A percentile compares a stretch with the other conserved stretches of the same genome.
phyloP scores from a whole-genome alignment of 2,113 vertebrate species.

The Leiothrix lutea region DNA sequence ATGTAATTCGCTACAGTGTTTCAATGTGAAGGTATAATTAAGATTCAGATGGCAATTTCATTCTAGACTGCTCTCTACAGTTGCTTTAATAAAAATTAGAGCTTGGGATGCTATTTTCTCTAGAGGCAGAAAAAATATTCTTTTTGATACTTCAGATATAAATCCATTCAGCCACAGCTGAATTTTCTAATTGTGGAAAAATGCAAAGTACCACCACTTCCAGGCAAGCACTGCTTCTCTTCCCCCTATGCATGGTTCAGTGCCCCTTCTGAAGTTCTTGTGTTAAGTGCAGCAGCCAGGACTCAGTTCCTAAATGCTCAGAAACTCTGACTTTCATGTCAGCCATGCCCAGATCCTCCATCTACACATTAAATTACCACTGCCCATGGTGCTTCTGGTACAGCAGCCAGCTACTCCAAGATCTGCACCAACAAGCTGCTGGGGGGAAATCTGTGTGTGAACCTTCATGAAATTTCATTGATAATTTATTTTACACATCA shows the following conservation, averaged over 20 bases:
- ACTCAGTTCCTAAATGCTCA: not conserved
- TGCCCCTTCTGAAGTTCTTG: not conserved
- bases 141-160: constrained; percentile 17
- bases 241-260: rapidly evolving
- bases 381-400: not conserved
- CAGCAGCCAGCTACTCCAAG: not conserved
- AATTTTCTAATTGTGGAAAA: constrained; percentile 21
- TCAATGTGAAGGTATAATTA: constrained; percentile 57
- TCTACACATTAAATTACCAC: not conserved
- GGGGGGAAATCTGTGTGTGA: rapidly evolving
- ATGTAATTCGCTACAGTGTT: constrained; percentile 28
- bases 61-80: constrained; percentile 46
- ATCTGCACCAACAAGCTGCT: not conserved
- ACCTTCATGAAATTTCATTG: not conserved
- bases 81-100: constrained; percentile 53
- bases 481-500: not conserved
- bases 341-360: not conserved
- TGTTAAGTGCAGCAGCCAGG: not conserved
- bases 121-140: not conserved
- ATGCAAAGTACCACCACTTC: not conserved
- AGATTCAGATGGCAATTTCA: constrained; percentile 58
- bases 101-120: constrained; percentile 22
- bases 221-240: not conserved
- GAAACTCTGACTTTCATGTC: not conserved
- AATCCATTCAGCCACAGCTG: not conserved